A percentile compares a stretch with the other conserved stretches of the same genome.
phyloP scores from a whole-genome alignment of 2,888 invertebrate genomes.

The Orthonevra nobilis region DNA sequence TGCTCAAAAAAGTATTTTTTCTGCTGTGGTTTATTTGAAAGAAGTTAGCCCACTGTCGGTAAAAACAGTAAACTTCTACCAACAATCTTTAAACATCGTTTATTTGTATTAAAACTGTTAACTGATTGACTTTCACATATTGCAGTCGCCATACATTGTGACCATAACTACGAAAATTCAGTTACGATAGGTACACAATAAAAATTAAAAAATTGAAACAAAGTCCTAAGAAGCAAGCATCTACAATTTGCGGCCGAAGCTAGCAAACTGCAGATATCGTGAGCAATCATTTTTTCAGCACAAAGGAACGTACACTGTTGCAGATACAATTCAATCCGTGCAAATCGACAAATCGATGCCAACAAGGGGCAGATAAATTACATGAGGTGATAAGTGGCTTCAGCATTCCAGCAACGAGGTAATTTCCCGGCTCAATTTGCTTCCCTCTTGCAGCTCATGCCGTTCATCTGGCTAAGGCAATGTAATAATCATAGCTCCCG shows the following conservation, averaged over 20 bases:
- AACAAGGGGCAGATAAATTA: slow-evolving; percentile 68
- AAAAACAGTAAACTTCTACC: too few species aligned
- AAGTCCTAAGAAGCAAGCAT: slow-evolving; percentile 19
- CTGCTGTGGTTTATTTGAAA: too few species aligned
- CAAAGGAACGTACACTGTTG: slow-evolving; percentile 31
- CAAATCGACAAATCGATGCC: slow-evolving; percentile 66
- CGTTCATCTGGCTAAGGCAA: slow-evolving; percentile 13
- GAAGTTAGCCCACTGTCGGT: too few species aligned
- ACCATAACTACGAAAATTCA: neutral
- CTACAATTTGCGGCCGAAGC: slow-evolving; percentile 2
- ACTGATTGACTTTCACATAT: too few species aligned
- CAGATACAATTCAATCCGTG: slow-evolving; percentile 49
- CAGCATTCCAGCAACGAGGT: slow-evolving; percentile 60
- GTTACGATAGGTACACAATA: too few species aligned
- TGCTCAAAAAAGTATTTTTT: too few species aligned
- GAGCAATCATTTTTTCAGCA: slow-evolving; percentile 36
- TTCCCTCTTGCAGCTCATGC: slow-evolving; percentile 4
- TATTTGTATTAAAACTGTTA: too few species aligned
- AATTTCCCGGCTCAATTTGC: slow-evolving; percentile 59
- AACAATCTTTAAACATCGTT: too few species aligned
- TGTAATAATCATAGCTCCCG: slow-evolving; percentile 58
- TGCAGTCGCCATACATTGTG: neutral
- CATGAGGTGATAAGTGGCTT: slow-evolving; percentile 68
- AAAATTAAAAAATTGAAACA: neutral
- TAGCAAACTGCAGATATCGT: slow-evolving; percentile 42